Conservation (phyloP, 2,797 vertebrate genomes). For the Hippocampus kuda region DNA sequence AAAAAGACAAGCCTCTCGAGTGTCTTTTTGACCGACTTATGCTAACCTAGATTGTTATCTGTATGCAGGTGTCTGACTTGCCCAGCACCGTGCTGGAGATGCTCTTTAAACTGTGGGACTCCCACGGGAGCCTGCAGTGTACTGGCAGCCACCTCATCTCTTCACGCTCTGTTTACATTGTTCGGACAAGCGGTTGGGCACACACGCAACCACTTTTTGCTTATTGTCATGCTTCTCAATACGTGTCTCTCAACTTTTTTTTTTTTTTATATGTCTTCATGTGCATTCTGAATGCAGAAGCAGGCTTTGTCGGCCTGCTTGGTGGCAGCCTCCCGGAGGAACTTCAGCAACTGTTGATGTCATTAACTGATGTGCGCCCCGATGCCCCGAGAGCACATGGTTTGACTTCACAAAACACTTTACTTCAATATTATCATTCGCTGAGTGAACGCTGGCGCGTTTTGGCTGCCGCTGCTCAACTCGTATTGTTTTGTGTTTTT, state of each 20-base stretch:
- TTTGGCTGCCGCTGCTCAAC: too few relatives aligned
- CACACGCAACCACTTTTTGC: conserved; percentile 4
- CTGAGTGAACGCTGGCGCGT: too few relatives aligned
- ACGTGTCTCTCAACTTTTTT: neutral
- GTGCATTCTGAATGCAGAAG: conserved; percentile 50
- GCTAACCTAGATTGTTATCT: conserved; percentile 35
- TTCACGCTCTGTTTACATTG: conserved; percentile 57
- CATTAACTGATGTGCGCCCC: conserved; percentile 10
- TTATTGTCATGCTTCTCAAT: conserved; percentile 4
- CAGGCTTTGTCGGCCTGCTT: conserved; percentile 78
- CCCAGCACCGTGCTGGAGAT: conserved; percentile 48
- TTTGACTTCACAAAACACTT: conserved; percentile 5
- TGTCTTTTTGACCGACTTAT: conserved; percentile 45
- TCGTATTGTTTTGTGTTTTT: too few relatives aligned
- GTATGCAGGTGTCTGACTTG: conserved; percentile 36
- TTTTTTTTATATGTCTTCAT: conserved; percentile 11
- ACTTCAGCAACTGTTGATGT: conserved; percentile 54
- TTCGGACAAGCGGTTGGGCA: conserved; percentile 59
- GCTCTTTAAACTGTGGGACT: conserved; percentile 57
- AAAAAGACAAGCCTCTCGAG: conserved; percentile 11
- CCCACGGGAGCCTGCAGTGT: conserved; percentile 54
- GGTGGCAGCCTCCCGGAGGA: conserved; percentile 52
- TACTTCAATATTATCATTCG: neutral
- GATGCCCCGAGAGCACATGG: conserved; percentile 32
- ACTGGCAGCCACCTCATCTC: conserved; percentile 27